Evolutionary conservation across 2,113 vertebrate species (phyloP).

Genomic region (Calidris pygmaea): DNA sequence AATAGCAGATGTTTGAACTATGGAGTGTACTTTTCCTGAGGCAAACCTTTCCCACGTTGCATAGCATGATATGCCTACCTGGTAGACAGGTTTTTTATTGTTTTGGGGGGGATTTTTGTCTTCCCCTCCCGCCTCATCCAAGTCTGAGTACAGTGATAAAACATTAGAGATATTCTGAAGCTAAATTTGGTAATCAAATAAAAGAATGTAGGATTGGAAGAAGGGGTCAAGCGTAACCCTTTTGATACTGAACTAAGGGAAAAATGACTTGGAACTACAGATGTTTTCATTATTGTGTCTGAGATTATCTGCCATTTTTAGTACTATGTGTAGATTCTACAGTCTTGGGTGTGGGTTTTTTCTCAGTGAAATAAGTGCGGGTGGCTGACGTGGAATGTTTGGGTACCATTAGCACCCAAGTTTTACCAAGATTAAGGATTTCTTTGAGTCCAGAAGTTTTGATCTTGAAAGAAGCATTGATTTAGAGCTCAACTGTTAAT

Average conservation of each 20-base stretch:
- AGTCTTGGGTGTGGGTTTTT: neutral
- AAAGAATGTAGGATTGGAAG: neutral
- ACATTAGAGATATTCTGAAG: neutral
- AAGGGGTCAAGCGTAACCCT: neutral
- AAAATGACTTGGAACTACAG: neutral
- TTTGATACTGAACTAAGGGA: neutral
- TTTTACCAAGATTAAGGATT: constrained; percentile 1
- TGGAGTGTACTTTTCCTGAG: neutral
- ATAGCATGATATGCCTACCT: neutral
- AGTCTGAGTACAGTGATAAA: neutral
- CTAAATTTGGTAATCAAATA: neutral
- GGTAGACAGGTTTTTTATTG: neutral
- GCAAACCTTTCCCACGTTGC: neutral
- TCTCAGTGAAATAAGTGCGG: neutral
- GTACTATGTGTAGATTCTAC: neutral
- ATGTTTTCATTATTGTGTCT: neutral
- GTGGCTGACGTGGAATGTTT: neutral
- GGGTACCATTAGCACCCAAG: neutral
- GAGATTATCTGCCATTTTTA: neutral
- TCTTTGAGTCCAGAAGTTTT: neutral
- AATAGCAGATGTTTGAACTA: constrained; percentile 12
- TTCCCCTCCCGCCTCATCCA: neutral
- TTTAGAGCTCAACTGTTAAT: constrained; percentile 13
- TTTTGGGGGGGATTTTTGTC: neutral
- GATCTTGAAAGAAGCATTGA: constrained; percentile 24